These are phyloP conservation scores for Xenops minutus DNA, from an alignment of 2,797 vertebrate species.

Conservation along the genomic window DNA sequence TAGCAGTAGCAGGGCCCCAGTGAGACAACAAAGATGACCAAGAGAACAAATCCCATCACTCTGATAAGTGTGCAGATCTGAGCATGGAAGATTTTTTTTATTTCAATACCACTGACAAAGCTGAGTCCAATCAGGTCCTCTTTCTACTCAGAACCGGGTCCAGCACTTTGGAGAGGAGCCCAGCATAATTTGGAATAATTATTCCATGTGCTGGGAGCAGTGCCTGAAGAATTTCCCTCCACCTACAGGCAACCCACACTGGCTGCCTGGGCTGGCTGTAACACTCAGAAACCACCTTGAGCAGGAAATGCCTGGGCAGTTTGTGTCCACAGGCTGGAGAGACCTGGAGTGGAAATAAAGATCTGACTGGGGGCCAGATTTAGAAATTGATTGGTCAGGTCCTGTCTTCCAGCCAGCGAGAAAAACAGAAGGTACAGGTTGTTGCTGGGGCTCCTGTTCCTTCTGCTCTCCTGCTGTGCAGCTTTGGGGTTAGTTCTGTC, in stretches of 20 bases:
- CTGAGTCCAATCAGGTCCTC: neutral
- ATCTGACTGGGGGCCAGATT: slow-evolving; percentile 50
- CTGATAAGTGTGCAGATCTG: neutral
- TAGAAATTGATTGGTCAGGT: slow-evolving; percentile 57
- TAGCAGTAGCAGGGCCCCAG: neutral
- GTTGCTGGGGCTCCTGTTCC: neutral
- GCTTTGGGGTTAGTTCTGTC: neutral
- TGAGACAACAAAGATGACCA: neutral
- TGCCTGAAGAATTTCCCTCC: slow-evolving; percentile 73
- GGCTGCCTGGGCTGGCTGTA: slow-evolving; percentile 57
- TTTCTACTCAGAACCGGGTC: slow-evolving; percentile 50
- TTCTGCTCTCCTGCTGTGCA: neutral
- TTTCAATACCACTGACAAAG: slow-evolving; percentile 3
- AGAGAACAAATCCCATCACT: neutral
- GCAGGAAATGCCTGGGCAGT: slow-evolving; percentile 73
- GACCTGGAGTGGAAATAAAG: slow-evolving; percentile 61
- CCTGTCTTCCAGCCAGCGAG: slow-evolving; percentile 28
- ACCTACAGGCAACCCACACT: slow-evolving; percentile 69
- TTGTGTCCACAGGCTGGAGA: slow-evolving; percentile 64
- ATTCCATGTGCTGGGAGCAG: slow-evolving; percentile 62
- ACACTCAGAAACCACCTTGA: slow-evolving; percentile 68
- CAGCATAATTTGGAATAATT: slow-evolving; percentile 38
- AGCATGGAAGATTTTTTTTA: neutral
- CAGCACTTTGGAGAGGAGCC: slow-evolving; percentile 48
- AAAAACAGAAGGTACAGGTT: neutral